These are phyloP conservation scores for Thamnaconus septentrionalis DNA, from an alignment of 2,113 vertebrate genomes.

Conservation along the genomic window DNA sequence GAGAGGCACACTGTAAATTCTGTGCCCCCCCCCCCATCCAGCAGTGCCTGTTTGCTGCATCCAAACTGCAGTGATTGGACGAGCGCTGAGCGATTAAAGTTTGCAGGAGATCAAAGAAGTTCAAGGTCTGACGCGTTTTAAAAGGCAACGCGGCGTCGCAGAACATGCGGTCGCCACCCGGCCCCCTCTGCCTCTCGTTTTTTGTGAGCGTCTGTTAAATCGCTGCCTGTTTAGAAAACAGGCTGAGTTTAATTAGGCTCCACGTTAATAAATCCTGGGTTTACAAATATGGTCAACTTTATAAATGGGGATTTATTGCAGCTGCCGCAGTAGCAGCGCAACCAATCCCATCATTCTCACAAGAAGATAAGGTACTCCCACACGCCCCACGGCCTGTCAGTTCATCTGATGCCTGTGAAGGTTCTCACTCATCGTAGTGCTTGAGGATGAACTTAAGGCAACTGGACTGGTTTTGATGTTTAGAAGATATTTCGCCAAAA, in stretches of 20 bases:
- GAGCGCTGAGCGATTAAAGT: slow-evolving; percentile 87
- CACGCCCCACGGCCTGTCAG: slow-evolving; percentile 31
- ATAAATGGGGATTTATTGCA: slow-evolving; percentile 29
- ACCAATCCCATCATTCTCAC: slow-evolving; percentile 31
- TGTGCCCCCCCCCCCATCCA: slow-evolving; percentile 58
- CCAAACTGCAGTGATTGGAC: slow-evolving; percentile 92
- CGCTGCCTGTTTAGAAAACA: slow-evolving; percentile 47
- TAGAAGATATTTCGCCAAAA: too few species aligned
- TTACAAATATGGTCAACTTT: slow-evolving; percentile 37
- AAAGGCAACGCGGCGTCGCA: slow-evolving; percentile 71
- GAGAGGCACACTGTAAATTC: slow-evolving; percentile 82
- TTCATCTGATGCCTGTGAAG: too few species aligned
- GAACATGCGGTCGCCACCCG: slow-evolving; percentile 50
- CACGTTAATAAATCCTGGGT: slow-evolving; percentile 53
- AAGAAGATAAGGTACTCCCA: slow-evolving; percentile 58
- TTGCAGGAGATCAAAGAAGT: slow-evolving; percentile 92
- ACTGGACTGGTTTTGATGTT: too few species aligned
- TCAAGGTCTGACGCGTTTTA: slow-evolving; percentile 89
- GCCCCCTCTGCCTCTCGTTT: slow-evolving; percentile 8
- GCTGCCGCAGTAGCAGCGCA: slow-evolving; percentile 10
- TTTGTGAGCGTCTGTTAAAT: slow-evolving; percentile 31
- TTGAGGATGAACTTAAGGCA: too few species aligned
- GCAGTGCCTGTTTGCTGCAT: slow-evolving; percentile 84
- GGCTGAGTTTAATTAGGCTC: slow-evolving; percentile 43
- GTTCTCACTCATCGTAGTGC: too few species aligned